A percentile compares a stretch with the other conserved stretches of the same genome.
Conservation (phyloP, 2,113 vertebrate genomes). For the Pelecanus crispus region DNA sequence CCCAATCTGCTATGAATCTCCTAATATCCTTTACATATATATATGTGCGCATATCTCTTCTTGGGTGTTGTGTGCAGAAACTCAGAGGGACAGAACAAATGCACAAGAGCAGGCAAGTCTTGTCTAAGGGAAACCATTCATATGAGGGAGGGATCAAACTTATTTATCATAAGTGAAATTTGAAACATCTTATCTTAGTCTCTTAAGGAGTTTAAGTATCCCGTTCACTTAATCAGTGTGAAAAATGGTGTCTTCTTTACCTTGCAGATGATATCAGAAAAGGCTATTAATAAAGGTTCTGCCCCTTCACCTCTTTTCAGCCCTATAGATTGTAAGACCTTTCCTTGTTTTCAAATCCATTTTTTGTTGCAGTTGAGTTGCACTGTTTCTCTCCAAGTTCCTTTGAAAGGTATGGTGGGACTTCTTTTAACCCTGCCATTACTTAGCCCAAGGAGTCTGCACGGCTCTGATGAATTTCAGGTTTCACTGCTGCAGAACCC, state of each 20-base stretch:
- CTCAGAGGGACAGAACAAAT: background rate
- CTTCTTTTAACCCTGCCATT: background rate
- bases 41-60: background rate
- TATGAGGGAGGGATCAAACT: background rate
- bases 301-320: background rate
- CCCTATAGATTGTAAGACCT: background rate
- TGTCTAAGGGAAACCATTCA: background rate
- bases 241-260: background rate
- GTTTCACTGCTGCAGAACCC: conserved; percentile 35
- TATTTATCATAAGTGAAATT: background rate
- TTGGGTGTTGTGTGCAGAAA: background rate
- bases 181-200: background rate
- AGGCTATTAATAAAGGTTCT: background rate
- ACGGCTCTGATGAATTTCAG: background rate
- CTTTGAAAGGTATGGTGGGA: background rate
- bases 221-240: background rate
- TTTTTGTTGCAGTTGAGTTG: background rate
- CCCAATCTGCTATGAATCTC: background rate
- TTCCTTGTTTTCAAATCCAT: background rate
- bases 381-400: background rate
- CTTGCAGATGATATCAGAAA: background rate
- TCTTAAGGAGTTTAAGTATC: background rate
- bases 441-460: background rate
- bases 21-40: background rate
- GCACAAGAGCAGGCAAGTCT: background rate